Conservation (phyloP, 2,888 invertebrate species). For the Scaptomyza tumidula region DNA sequence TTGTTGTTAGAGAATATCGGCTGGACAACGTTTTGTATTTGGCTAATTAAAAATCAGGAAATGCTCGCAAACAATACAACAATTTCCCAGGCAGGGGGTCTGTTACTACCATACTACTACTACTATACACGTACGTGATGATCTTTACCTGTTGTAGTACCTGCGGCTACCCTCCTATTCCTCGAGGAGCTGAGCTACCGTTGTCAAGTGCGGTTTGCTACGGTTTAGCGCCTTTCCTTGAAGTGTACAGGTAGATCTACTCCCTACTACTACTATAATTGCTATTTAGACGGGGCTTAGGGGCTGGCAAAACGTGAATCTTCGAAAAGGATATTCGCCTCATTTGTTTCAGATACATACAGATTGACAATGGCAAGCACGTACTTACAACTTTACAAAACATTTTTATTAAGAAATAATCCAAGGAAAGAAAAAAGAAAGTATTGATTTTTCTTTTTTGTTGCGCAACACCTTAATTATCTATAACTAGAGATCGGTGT, state of each 20-base stretch:
- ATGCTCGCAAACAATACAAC: slow-evolving; percentile 60
- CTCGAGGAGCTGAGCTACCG: slow-evolving; percentile 39
- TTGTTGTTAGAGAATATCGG: neutral
- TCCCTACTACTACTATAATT: slow-evolving; percentile 10
- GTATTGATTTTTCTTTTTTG: slow-evolving; percentile 4
- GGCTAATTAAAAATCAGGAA: slow-evolving; percentile 78
- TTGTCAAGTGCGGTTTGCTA: slow-evolving; percentile 69
- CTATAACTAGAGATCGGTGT: slow-evolving; percentile 35
- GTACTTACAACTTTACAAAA: slow-evolving; percentile 17
- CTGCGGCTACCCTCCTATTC: neutral
- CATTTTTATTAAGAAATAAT: slow-evolving; percentile 27
- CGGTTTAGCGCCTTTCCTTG: slow-evolving; percentile 51
- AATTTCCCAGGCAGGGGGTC: slow-evolving; percentile 21
- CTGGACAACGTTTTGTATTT: slow-evolving; percentile 38
- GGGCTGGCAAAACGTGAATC: slow-evolving; percentile 48
- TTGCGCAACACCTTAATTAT: slow-evolving; percentile 17
- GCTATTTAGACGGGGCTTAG: slow-evolving; percentile 17
- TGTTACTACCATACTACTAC: neutral
- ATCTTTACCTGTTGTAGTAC: slow-evolving; percentile 40
- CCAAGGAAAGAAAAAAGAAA: neutral
- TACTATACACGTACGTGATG: slow-evolving; percentile 40
- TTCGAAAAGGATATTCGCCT: slow-evolving; percentile 53
- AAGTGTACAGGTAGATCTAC: slow-evolving; percentile 47
- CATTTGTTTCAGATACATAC: slow-evolving; percentile 41
- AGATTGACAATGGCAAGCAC: slow-evolving; percentile 47